These are phyloP conservation scores for Premnoplex brunnescens DNA, from an alignment of 2,797 vertebrate genomes.

Conservation along the genomic window DNA sequence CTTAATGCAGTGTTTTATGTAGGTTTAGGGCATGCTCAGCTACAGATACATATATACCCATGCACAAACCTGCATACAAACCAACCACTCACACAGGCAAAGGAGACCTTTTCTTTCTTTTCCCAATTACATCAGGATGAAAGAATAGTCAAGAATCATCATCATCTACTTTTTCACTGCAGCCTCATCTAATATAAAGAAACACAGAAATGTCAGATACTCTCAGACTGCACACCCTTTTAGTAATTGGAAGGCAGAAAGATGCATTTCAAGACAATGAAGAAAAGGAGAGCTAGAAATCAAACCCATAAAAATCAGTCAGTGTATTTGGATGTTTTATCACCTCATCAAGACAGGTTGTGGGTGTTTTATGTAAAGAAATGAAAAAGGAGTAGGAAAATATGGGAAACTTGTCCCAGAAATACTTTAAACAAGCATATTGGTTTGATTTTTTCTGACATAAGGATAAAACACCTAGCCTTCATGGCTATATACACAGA, in stretches of 20 bases:
- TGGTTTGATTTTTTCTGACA: background rate
- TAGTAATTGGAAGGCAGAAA: background rate
- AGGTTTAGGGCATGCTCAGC: background rate
- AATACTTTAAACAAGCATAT: background rate
- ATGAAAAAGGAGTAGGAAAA: background rate
- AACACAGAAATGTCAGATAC: background rate
- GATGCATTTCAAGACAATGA: background rate
- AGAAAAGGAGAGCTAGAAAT: background rate
- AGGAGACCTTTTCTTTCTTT: background rate
- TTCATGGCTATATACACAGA: background rate
- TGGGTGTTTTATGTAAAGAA: background rate
- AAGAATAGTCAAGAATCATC: background rate
- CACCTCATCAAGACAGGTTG: background rate
- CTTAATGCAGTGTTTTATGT: background rate
- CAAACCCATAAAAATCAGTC: background rate
- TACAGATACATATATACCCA: fast-evolving
- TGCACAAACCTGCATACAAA: background rate
- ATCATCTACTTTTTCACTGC: background rate
- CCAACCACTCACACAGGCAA: background rate
- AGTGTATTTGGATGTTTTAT: background rate
- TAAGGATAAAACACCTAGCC: background rate
- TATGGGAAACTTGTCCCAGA: background rate
- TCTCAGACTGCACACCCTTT: background rate
- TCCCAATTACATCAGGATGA: background rate
- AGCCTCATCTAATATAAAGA: background rate